Conservation (phyloP, 2,797 vertebrate species). For the Peromyscus attwateri region DNA sequence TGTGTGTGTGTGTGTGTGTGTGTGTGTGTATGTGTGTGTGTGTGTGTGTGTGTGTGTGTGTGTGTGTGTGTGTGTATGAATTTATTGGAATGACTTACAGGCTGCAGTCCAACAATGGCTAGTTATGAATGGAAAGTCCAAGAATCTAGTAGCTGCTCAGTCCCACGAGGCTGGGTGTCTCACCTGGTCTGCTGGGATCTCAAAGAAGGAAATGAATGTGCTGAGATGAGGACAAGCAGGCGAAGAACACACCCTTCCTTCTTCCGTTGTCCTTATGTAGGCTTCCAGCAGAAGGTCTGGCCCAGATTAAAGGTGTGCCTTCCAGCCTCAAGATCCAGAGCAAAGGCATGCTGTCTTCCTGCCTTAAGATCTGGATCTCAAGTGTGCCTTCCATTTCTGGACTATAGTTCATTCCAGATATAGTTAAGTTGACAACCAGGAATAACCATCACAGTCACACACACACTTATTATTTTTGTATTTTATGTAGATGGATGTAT, state of each 20-base stretch:
- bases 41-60: too few relatives aligned
- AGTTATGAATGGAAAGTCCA: background rate
- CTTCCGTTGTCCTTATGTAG: rapidly evolving
- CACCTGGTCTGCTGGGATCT: background rate
- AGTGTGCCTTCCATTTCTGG: background rate
- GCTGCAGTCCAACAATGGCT: background rate
- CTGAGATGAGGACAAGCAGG: background rate
- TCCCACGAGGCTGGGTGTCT: background rate
- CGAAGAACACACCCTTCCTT: background rate
- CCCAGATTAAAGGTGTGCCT: background rate
- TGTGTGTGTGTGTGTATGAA: too few relatives aligned
- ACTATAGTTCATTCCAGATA: background rate
- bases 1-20: too few relatives aligned
- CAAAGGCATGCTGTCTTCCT: background rate
- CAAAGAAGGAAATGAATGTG: too few relatives aligned
- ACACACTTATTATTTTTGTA: background rate
- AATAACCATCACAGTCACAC: background rate
- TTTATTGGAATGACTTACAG: background rate
- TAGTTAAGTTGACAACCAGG: background rate
- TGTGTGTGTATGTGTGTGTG: too few relatives aligned
- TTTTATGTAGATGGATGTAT: background rate
- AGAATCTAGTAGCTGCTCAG: background rate
- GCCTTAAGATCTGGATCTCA: background rate
- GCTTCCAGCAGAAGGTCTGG: background rate
- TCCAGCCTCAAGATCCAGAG: background rate